phyloP scores from a whole-genome alignment of 2,797 vertebrate species.

The Columba guinea region DNA sequence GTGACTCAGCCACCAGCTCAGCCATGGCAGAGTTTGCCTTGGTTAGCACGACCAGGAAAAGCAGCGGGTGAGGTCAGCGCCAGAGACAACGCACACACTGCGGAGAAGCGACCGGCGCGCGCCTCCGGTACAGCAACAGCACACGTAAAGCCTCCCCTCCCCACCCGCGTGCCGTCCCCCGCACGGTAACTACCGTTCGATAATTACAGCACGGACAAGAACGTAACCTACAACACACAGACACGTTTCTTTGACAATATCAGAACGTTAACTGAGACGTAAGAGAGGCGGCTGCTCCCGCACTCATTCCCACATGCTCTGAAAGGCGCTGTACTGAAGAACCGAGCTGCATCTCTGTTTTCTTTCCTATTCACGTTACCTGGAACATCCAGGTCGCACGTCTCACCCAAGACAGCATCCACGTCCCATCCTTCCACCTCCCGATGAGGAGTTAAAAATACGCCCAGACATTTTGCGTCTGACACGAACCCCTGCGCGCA shows the following conservation, averaged over 20 bases:
- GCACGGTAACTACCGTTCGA: not conserved
- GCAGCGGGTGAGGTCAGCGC: not conserved
- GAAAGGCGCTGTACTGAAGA: not conserved
- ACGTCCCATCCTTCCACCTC: too few relatives aligned
- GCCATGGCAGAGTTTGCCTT: not conserved
- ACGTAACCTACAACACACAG: not conserved
- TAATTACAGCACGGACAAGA: too few relatives aligned
- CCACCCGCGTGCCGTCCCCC: not conserved
- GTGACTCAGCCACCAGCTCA: rapidly evolving
- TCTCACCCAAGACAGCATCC: not conserved
- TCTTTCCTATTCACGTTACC: not conserved
- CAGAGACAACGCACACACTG: not conserved
- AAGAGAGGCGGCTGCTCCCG: not conserved
- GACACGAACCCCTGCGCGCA: rapidly evolving
- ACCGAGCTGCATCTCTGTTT: not conserved
- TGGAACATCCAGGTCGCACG: too few relatives aligned
- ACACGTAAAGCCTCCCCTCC: not conserved
- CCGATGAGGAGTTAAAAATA: not conserved
- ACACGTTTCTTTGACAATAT: not conserved
- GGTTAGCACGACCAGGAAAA: rapidly evolving
- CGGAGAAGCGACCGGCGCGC: not conserved
- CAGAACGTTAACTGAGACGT: not conserved
- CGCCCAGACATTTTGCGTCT: rapidly evolving
- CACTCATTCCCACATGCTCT: not conserved
- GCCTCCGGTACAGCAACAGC: not conserved